These are phyloP conservation scores for Leucoraja ocellata DNA, from an alignment of 2,797 vertebrate species.

Conservation along the genomic window DNA sequence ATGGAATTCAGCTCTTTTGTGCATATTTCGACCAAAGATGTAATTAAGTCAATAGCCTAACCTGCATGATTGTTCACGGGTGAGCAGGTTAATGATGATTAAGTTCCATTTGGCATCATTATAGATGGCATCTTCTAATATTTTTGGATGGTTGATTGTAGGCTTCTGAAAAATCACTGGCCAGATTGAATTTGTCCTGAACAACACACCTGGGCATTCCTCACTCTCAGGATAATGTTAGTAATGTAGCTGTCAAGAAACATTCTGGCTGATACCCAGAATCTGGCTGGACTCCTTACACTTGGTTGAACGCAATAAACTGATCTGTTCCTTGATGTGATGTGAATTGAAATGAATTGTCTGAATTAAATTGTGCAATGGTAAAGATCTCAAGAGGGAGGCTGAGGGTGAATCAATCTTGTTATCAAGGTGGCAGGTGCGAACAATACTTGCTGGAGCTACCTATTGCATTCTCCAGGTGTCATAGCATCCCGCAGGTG, in stretches of 20 bases:
- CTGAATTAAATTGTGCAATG: neutral
- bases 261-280: neutral
- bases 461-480: conserved; percentile 50
- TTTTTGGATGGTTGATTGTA: neutral
- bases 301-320: neutral
- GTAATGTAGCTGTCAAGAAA: too few relatives aligned
- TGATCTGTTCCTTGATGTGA: neutral
- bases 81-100: neutral
- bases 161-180: neutral
- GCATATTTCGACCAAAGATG: too few relatives aligned
- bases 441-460: conserved; percentile 49
- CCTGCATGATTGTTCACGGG: neutral
- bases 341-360: neutral
- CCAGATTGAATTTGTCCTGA: neutral
- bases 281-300: neutral
- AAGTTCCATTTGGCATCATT: neutral
- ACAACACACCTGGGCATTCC: neutral
- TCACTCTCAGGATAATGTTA: too few relatives aligned
- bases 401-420: conserved; percentile 33
- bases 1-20: too few relatives aligned
- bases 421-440: conserved; percentile 60
- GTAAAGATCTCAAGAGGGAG: too few relatives aligned
- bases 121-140: neutral
- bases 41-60: too few relatives aligned
- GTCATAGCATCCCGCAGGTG: conserved; percentile 50